Evolutionary conservation across 2,113 vertebrate species (phyloP).

Genomic region (Phrynosoma platyrhinos): DNA sequence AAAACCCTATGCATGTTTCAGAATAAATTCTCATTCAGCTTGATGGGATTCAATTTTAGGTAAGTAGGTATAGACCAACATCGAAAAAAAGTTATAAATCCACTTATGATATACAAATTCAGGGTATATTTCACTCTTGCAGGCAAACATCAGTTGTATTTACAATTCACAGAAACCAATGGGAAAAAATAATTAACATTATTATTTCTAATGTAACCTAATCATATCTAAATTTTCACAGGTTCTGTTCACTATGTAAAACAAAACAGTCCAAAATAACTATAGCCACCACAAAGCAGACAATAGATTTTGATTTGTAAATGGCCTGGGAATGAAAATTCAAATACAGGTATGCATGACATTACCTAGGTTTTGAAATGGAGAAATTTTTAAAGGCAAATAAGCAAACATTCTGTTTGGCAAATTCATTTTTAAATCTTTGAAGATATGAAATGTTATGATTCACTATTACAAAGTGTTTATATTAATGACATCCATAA

Average conservation of each 20-base stretch:
- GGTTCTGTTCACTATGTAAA: not conserved
- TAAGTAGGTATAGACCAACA: not conserved
- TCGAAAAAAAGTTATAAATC: not conserved
- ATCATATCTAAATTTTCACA: not conserved
- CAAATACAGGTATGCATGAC: not conserved
- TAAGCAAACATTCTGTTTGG: not conserved
- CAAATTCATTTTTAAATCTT: slow-evolving; percentile 22
- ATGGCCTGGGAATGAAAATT: not conserved
- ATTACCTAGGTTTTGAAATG: not conserved
- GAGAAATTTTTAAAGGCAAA: slow-evolving; percentile 6
- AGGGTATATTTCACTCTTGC: not conserved
- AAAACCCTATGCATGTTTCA: not conserved
- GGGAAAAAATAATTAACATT: not conserved
- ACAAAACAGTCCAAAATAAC: not conserved
- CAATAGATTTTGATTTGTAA: not conserved
- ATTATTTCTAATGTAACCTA: not conserved
- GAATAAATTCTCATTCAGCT: not conserved
- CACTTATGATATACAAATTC: not conserved
- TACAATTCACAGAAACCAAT: not conserved
- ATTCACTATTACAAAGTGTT: not conserved
- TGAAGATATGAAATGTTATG: not conserved
- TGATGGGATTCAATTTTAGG: not conserved
- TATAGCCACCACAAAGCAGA: not conserved
- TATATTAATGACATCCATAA: not conserved
- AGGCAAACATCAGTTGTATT: not conserved